Percentiles rank a stretch among this genome's conserved stretches.
These are phyloP conservation scores for Cremastinae sp. DNA, from an alignment of 2,888 invertebrate genomes.

Conservation along the genomic window DNA sequence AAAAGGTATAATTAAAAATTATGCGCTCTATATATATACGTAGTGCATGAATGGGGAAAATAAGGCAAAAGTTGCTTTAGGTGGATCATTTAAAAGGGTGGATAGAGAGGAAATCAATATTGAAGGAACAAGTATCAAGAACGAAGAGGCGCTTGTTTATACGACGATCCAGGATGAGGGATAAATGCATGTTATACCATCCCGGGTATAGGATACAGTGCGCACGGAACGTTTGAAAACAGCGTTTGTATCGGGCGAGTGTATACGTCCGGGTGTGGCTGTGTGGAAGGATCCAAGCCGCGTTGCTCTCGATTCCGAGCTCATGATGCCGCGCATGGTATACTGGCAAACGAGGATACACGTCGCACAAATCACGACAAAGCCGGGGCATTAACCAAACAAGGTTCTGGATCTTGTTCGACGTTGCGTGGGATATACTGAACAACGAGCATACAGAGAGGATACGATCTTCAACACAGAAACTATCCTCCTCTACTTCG, in stretches of 20 bases:
- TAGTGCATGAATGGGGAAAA: too few relatives aligned
- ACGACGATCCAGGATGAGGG: too few relatives aligned
- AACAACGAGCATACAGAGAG: constrained; percentile 47
- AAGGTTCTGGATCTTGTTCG: constrained; percentile 65
- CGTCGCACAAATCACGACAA: constrained; percentile 71
- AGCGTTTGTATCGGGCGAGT: too few relatives aligned
- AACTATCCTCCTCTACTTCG: constrained; percentile 35
- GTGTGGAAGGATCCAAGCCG: constrained; percentile 23
- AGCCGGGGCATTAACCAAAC: constrained; percentile 61
- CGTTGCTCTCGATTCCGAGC: constrained; percentile 20
- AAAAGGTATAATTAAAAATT: too few relatives aligned
- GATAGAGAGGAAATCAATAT: not conserved
- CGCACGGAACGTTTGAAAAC: not conserved
- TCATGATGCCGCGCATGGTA: constrained; percentile 26
- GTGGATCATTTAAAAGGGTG: not conserved
- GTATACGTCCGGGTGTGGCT: not conserved
- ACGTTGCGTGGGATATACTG: constrained; percentile 59
- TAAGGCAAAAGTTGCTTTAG: too few relatives aligned
- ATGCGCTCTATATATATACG: too few relatives aligned
- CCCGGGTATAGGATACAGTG: not conserved
- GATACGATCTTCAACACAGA: constrained; percentile 27
- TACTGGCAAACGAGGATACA: constrained; percentile 64
- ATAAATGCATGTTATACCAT: too few relatives aligned
- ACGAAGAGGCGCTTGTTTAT: too few relatives aligned
- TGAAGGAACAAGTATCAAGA: too few relatives aligned